Base-by-base conservation (phyloP, 64 coral and sea anemone genomes). In the Orbicella faveolata region DNA sequence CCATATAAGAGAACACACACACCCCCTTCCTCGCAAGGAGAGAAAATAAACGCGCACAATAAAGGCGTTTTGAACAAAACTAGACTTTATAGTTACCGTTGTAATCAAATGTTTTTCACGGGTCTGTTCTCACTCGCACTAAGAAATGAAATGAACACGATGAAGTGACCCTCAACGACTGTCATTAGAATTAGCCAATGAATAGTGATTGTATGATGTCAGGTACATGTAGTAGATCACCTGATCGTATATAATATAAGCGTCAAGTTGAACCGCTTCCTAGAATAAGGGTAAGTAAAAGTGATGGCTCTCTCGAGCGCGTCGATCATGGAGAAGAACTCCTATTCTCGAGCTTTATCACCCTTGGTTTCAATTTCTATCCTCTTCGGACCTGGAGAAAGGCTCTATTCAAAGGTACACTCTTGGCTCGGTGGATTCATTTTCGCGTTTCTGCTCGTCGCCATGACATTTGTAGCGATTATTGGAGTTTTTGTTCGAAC, bases 401-500 rank as follows among this genome's bases (percentile, higher is more conserved):
- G 96, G 52, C 78, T 92, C 9, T 75, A 68, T n/a, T 92, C 76
- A 64, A 41, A 14, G 1, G 89, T 26, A 18, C 74, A 70, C 19
- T 84, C 78, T 14, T 54, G 48, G 37, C 69, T 98, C 0, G 83
- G 89, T 34, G 77, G 74, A 2, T 17, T 83, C 3, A 67, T 98
- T 77, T 98, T 98, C 70, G 1, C 70, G 35, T 6, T 90, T 0
- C 54, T 94, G 9, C 52, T 98, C 41, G 34, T 85, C 0, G 90
- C 79, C n/a, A 88, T 98, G 78, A 74, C 86, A 37, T 98, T 98
- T 52, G 82, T 98, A 39, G 96, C 96, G 18, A 81, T 92, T 13
- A 35, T 98, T 55, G 96, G 92, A 62, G 96, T 98, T 4, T 98
- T 98, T 36, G 96, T 94, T 75, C 92, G 96, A 26, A 93, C 89